phyloP scores from a whole-genome alignment of 2,797 vertebrate species.

The Cyprinodon diabolis region DNA sequence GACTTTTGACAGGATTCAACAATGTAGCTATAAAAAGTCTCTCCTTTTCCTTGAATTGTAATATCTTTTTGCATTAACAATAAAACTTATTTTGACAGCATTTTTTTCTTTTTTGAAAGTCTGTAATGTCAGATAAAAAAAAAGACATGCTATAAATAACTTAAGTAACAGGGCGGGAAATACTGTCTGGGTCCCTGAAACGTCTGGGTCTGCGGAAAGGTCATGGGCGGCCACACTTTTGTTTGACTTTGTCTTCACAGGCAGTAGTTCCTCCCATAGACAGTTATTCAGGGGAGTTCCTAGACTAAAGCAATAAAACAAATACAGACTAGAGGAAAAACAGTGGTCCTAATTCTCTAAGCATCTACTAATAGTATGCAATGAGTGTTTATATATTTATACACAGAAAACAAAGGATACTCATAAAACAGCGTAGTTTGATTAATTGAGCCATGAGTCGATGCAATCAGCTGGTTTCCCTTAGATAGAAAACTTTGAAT shows the following conservation, averaged over 20 bases:
- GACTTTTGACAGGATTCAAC: neutral
- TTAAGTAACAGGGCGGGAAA: slow-evolving; percentile 28
- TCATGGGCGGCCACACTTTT: slow-evolving; percentile 45
- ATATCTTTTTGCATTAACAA: slow-evolving; percentile 15
- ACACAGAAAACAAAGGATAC: slow-evolving; percentile 52
- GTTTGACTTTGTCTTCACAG: slow-evolving; percentile 36
- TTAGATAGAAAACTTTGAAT: too few species aligned
- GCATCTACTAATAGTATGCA: neutral
- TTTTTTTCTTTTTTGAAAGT: slow-evolving; percentile 19
- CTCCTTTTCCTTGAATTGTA: neutral
- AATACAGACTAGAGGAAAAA: slow-evolving; percentile 57
- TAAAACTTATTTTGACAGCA: neutral
- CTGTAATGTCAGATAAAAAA: slow-evolving; percentile 10
- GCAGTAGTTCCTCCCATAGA: slow-evolving; percentile 17
- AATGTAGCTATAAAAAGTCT: slow-evolving; percentile 4
- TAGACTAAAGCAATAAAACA: slow-evolving; percentile 28
- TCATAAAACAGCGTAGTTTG: slow-evolving; percentile 31
- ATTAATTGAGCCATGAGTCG: neutral
- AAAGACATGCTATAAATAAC: slow-evolving; percentile 46
- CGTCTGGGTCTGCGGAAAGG: slow-evolving; percentile 39
- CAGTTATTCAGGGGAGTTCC: slow-evolving; percentile 2
- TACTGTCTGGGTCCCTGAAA: slow-evolving; percentile 29
- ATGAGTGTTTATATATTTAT: neutral
- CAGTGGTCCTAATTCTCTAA: slow-evolving; percentile 51
- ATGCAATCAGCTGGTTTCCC: too few species aligned